Evolutionary conservation across 2,797 vertebrate species (phyloP).

Genomic region (Rhodeus uyekii): DNA sequence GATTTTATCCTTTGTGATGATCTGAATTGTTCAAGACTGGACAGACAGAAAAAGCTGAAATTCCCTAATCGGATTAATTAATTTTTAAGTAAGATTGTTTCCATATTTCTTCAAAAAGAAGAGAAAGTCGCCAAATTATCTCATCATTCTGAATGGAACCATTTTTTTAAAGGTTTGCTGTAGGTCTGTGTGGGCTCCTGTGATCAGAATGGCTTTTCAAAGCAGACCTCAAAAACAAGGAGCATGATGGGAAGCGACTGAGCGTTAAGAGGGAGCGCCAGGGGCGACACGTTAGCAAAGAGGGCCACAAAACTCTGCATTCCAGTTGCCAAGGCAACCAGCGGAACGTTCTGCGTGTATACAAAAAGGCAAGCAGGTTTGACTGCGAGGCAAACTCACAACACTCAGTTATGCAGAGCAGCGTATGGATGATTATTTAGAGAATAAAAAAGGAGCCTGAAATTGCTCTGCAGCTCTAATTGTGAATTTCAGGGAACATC

Average conservation of each 20-base stretch:
- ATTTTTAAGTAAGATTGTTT: neutral
- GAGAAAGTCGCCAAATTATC: neutral
- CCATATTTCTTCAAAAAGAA: neutral
- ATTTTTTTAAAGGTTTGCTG: constrained; percentile 9
- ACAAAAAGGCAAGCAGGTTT: constrained; percentile 43
- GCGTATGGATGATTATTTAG: constrained; percentile 17
- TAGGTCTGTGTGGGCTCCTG: constrained; percentile 34
- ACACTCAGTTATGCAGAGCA: constrained; percentile 30
- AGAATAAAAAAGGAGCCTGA: constrained; percentile 2
- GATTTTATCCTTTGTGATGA: neutral
- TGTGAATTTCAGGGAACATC: constrained; percentile 53
- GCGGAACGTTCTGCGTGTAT: constrained; percentile 39
- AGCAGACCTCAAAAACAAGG: constrained; percentile 49
- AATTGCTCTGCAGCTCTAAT: constrained; percentile 44
- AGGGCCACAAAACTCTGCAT: constrained; percentile 52
- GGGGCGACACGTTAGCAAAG: constrained; percentile 56
- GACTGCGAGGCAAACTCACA: constrained; percentile 45
- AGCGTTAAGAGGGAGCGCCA: constrained; percentile 58
- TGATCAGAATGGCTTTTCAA: constrained; percentile 36
- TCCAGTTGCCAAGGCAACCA: constrained; percentile 59
- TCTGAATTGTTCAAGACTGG: neutral
- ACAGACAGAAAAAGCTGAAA: neutral
- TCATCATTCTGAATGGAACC: neutral
- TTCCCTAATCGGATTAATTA: neutral
- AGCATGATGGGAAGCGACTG: constrained; percentile 65